A percentile compares a stretch with the other conserved stretches of the same genome.
Evolutionary conservation across 2,888 invertebrate genomes (phyloP).

Genomic region (Archips xylosteana): DNA sequence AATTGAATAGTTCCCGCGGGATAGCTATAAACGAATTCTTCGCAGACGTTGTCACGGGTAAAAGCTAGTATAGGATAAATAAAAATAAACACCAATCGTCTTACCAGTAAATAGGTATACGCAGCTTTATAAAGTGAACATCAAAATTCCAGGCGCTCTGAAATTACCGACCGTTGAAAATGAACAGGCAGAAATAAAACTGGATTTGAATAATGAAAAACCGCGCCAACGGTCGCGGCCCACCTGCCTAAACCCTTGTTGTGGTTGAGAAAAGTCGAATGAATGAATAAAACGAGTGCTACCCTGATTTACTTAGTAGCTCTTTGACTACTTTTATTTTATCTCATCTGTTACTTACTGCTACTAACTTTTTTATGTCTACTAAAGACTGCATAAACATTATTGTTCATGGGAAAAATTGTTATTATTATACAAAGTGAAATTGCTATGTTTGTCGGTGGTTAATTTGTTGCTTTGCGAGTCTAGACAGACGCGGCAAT

Average conservation of each 20-base stretch:
- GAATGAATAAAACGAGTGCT: neutral
- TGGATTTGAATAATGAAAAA: constrained; percentile 12
- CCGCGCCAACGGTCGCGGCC: neutral
- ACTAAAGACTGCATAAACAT: too few relatives aligned
- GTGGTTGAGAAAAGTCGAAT: neutral
- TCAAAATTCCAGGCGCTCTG: neutral
- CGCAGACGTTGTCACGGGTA: too few relatives aligned
- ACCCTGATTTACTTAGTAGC: neutral
- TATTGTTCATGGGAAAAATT: too few relatives aligned
- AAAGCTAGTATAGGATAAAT: too few relatives aligned
- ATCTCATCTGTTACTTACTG: neutral
- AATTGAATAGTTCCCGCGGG: too few relatives aligned
- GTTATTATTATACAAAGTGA: too few relatives aligned
- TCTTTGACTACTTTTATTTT: neutral
- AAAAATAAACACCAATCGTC: neutral
- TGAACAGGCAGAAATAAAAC: constrained; percentile 1
- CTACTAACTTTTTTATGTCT: too few relatives aligned
- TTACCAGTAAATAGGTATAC: neutral
- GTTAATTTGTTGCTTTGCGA: too few relatives aligned
- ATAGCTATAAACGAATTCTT: too few relatives aligned
- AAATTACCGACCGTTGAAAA: neutral
- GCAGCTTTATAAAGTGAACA: neutral
- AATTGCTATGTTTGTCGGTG: too few relatives aligned
- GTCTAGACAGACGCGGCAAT: too few relatives aligned
- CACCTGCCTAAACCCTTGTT: neutral